phyloP scores from a whole-genome alignment of 1,140 invertebrate genomes.

The Tetranychus cinnabarinus region DNA sequence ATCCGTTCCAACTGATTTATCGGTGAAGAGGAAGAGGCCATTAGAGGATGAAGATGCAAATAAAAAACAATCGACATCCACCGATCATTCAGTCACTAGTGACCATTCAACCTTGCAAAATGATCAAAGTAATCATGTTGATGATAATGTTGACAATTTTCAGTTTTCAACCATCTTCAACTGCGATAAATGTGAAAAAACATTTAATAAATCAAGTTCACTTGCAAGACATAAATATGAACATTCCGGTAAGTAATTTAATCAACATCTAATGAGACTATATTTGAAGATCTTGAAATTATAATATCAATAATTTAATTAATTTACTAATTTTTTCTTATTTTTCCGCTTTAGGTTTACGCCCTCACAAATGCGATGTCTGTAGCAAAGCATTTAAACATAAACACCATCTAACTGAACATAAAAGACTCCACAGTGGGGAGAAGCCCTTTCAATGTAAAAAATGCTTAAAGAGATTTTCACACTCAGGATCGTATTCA shows the following conservation, averaged over 20 bases:
- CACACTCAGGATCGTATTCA: constrained; percentile 95
- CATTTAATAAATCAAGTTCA: constrained; percentile 95
- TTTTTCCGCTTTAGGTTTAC: constrained; percentile 45
- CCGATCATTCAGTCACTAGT: no score
- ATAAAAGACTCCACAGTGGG: constrained; percentile 89
- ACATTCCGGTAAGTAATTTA: constrained; percentile 65
- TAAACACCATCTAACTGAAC: constrained; percentile 98
- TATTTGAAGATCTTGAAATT: no score
- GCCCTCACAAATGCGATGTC: constrained; percentile 91
- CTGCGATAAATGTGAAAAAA: constrained; percentile 91
- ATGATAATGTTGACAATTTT: no score
- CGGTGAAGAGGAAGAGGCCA: no score
- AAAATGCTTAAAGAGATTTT: constrained; percentile 97
- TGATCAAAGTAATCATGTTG: no score
- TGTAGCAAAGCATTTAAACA: constrained; percentile 99
- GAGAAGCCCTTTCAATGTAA: constrained; percentile 74
- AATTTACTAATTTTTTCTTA: neutral
- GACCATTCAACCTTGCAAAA: no score
- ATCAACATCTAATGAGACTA: no score
- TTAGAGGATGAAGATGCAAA: no score
- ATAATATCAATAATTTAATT: no score
- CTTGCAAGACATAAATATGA: constrained; percentile 96
- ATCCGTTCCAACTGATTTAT: no score
- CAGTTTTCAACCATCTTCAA: no score
- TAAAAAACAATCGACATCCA: no score